Evolutionary conservation across 2,888 invertebrate species (phyloP), one percentile per base, ranked within the genome.

Genomic region (Tethea ocularis): DNA sequence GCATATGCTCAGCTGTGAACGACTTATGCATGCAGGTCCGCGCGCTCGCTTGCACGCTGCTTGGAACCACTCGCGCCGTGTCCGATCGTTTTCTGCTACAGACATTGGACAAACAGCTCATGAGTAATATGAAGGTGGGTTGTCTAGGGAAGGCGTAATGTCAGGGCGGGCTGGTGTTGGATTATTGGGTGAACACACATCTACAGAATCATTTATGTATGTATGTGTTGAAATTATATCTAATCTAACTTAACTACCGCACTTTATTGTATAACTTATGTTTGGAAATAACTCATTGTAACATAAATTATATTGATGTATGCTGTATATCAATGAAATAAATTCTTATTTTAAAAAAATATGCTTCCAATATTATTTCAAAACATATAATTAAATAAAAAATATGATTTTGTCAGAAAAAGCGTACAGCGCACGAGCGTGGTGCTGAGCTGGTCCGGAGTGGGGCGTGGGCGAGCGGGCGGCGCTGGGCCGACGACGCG

Each of bases 21-120:
- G 99, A 99, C 89, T 94, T 98, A 26, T 97, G 98, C 24, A 96
- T 98, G 91, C 95, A 96, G 72, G 98, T 98, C 62, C 94, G 98
- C 52, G 96, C 96, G 2, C 94, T 96, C 56, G 97, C 98, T 0
- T 97, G 97, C 68, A 95, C 96, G 41, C 92, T 98, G 58, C 94
- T 99, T 59, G 99, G 99, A 0, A 94, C 96, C 15, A 97, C 99
- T 94, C 95, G 96, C 55, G 95, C 95, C 57, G 99, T 99, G 5
- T 97, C 98, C 59, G 95, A 96, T 54, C 95, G 96, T 62, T 99
- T 98, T 88, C 93, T 99, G 58, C 96, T 98, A 80, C 99, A 99
- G 91, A 99, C 99, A 0, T 90, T 99, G 38, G 99, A 99, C 83
- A 99, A 99, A 87, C 99, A 99, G 82, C 94, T 99, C 24, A 98